Evolutionary conservation across 2,888 invertebrate species (phyloP).

Genomic region (Drosophila parthenogenetica): DNA sequence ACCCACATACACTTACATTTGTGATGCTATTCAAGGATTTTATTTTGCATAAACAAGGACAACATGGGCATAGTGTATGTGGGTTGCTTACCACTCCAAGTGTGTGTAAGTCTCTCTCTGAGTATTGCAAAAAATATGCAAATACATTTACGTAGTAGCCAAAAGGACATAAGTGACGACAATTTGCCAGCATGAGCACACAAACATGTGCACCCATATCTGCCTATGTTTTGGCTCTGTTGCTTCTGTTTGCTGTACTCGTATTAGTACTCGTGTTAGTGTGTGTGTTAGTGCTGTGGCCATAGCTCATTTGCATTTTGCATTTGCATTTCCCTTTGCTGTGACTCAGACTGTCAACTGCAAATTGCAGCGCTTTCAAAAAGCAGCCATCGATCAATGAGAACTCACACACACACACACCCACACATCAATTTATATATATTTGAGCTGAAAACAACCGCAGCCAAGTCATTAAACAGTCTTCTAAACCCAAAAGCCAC

Average conservation of each 20-base stretch:
- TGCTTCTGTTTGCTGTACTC: conserved; percentile 15
- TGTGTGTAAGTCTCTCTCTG: neutral
- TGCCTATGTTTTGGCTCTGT: conserved; percentile 3
- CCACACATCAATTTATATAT: neutral
- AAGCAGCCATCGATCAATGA: conserved; percentile 52
- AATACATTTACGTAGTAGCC: conserved; percentile 66
- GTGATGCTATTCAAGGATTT: conserved; percentile 57
- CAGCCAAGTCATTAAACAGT: conserved; percentile 53
- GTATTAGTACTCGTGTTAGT: conserved; percentile 6
- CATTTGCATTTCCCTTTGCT: conserved; percentile 50
- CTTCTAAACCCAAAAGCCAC: conserved; percentile 33
- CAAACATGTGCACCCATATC: conserved; percentile 8
- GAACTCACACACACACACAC: neutral
- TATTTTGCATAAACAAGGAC: conserved; percentile 62
- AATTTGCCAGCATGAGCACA: conserved; percentile 67
- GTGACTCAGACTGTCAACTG: conserved; percentile 34
- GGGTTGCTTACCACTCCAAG: conserved; percentile 1
- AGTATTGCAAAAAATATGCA: conserved; percentile 68
- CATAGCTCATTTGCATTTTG: conserved; percentile 52
- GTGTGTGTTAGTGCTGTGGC: conserved; percentile 13
- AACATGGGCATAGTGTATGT: conserved; percentile 22
- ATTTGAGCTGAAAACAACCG: conserved; percentile 27
- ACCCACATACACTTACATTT: neutral
- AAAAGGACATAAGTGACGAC: conserved; percentile 75
- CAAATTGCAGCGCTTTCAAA: conserved; percentile 40